Base-by-base conservation (phyloP, 2,113 vertebrate species). In the Pseudolaguvia tuberculata region DNA sequence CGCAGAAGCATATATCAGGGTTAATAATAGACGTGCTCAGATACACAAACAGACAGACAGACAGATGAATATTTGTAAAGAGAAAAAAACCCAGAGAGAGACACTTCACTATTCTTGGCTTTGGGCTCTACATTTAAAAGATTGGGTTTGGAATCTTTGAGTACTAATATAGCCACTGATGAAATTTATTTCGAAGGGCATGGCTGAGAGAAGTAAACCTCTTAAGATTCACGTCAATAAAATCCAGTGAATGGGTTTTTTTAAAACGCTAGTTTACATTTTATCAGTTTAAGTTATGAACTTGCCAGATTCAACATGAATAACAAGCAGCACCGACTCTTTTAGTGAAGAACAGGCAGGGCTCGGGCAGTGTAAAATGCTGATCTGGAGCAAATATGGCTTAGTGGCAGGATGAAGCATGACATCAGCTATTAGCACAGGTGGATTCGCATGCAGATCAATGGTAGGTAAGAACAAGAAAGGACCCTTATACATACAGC, bases 1-100 rank as follows among this genome's bases (percentile, higher is more conserved):
- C 75, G 91, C 91, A 92, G 91, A 92, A 91, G 90, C 87, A 91
- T 89, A 89, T 81, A 83, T 92, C 90, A 92, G 90, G 81, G 90
- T 92, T 90, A 88, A 88, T 88, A 86, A 86, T 83, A 87, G 88
- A 88, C 70, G 85, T 83, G 87, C 81, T 89, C 82, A 89, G 78
- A 82, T 86, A 90, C 86, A 92, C 87, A 92, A 78, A 86, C 72
- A 89, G 83, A 92, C 90, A 91, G 86, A 92, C 90, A 92, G 87
- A 91, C 90, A 92, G 84, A 91, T 86, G 87, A 85, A 86, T 84
- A 91, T 83, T 88, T 87, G 90, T 56, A 80, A 25, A 87, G 84
- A 90, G 21, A 65, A n/a, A 65, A 25, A 58, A 9, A 58, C 12
- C 25, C 12, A 31, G 57, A 62, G 21, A 65, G 13, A 48, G 55